Evolutionary conservation across 2,888 invertebrate genomes (phyloP).

Genomic region (Hypolimnas misippus): DNA sequence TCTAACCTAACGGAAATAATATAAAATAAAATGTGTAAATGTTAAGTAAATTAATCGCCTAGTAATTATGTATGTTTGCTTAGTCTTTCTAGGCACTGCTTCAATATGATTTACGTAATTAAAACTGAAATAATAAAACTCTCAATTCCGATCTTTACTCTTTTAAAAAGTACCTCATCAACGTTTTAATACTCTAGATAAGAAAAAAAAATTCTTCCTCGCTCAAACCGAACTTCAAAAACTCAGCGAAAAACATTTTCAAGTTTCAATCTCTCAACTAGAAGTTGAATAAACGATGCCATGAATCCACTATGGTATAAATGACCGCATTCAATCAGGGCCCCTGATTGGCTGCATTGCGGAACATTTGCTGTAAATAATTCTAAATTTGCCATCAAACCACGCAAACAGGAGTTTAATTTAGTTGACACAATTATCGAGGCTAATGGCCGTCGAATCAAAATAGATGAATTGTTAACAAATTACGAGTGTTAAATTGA

Average conservation of each 20-base stretch:
- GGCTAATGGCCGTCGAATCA: conserved; percentile 34
- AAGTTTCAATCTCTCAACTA: conserved; percentile 6
- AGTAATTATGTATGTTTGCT: too few relatives aligned
- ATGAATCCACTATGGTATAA: conserved; percentile 28
- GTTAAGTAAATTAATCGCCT: too few relatives aligned
- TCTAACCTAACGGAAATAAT: too few relatives aligned
- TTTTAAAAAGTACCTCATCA: too few relatives aligned
- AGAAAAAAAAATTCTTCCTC: too few relatives aligned
- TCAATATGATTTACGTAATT: too few relatives aligned
- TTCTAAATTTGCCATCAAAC: conserved; percentile 31
- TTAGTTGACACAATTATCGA: conserved; percentile 39
- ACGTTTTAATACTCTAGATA: too few relatives aligned
- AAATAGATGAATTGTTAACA: conserved; percentile 34
- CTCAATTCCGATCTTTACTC: too few relatives aligned
- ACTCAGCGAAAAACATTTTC: conserved; percentile 5
- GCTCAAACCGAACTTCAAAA: conserved; percentile 5
- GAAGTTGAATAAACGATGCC: conserved; percentile 25
- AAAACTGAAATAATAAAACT: too few relatives aligned
- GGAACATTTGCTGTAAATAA: conserved; percentile 27
- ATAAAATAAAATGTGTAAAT: too few relatives aligned
- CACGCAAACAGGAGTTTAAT: conserved; percentile 32
- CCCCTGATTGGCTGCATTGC: conserved; percentile 19
- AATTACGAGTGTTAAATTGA: conserved; percentile 34
- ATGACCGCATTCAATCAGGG: conserved; percentile 32
- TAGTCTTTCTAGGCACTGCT: too few relatives aligned